Evolutionary conservation across 2,888 invertebrate genomes (phyloP).

Genomic region (Abrostola triplasia): DNA sequence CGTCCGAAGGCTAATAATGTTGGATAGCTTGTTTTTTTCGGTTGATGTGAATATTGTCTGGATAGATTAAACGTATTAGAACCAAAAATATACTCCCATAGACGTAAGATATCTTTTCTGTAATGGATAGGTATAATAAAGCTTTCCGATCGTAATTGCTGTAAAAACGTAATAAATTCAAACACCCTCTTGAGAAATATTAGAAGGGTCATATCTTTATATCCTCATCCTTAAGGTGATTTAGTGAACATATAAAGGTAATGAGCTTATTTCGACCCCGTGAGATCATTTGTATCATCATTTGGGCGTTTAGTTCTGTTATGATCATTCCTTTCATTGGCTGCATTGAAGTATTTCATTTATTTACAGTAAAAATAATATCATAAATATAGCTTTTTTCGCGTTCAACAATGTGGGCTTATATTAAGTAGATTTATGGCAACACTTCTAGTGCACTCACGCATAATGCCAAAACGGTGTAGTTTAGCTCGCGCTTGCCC

Average conservation of each 20-base stretch:
- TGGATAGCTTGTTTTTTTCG: constrained; percentile 64
- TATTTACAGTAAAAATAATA: constrained; percentile 29
- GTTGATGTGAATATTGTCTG: constrained; percentile 24
- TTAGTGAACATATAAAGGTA: constrained; percentile 59
- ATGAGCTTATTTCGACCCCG: constrained; percentile 45
- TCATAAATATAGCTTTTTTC: constrained; percentile 53
- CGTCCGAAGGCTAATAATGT: constrained; percentile 50
- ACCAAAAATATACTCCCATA: constrained; percentile 21
- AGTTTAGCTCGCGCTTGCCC: constrained; percentile 43
- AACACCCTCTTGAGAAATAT: constrained; percentile 54
- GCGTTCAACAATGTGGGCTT: constrained; percentile 52
- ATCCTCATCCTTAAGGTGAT: constrained; percentile 54
- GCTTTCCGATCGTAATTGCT: constrained; percentile 47
- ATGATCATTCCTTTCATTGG: constrained; percentile 6
- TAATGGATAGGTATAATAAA: constrained; percentile 34
- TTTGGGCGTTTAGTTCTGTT: constrained; percentile 19
- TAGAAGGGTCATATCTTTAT: constrained; percentile 56
- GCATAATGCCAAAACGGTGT: constrained; percentile 55
- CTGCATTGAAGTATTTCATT: constrained; percentile 7
- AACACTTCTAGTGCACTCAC: constrained; percentile 60
- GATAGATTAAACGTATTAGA: constrained; percentile 23
- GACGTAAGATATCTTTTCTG: constrained; percentile 25
- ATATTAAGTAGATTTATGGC: constrained; percentile 67
- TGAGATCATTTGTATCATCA: constrained; percentile 26
- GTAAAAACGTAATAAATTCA: constrained; percentile 62